phyloP scores from a whole-genome alignment of 2,113 vertebrate species.

The Meriones unguiculatus region DNA sequence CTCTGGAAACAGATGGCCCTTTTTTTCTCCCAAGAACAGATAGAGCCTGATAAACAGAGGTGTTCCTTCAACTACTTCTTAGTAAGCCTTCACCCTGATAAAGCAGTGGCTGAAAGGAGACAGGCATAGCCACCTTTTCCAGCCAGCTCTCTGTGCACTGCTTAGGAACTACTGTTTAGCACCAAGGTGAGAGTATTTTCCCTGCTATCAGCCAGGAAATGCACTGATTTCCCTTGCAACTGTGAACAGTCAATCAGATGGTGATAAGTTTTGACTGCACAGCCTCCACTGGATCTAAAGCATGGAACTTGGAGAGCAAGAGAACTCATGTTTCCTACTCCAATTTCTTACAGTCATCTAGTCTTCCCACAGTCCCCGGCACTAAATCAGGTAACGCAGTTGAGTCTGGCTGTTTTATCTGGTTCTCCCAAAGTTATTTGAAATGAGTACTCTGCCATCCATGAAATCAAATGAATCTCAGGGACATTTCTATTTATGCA shows the following conservation, averaged over 20 bases:
- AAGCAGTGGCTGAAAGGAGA: slow-evolving; percentile 47
- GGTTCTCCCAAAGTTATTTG: slow-evolving; percentile 78
- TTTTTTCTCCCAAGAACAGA: slow-evolving; percentile 69
- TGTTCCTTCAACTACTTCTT: slow-evolving; percentile 54
- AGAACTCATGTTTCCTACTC: slow-evolving; percentile 75
- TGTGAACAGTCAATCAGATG: slow-evolving; percentile 69
- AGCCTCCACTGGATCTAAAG: slow-evolving; percentile 61
- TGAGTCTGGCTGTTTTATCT: slow-evolving; percentile 79
- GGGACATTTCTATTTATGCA: slow-evolving; percentile 81
- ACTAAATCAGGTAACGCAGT: slow-evolving; percentile 81
- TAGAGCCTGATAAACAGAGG: slow-evolving; percentile 69
- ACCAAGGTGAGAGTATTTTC: slow-evolving; percentile 51
- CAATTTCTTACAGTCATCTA: slow-evolving; percentile 69
- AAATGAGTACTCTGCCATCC: slow-evolving; percentile 81
- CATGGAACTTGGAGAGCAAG: slow-evolving; percentile 71
- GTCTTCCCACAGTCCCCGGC: slow-evolving; percentile 53
- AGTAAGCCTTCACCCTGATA: slow-evolving; percentile 65
- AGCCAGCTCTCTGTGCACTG: slow-evolving; percentile 40
- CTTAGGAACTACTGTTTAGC: slow-evolving; percentile 60
- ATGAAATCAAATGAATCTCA: slow-evolving; percentile 84
- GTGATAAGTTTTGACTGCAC: slow-evolving; percentile 73
- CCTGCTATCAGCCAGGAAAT: slow-evolving; percentile 46
- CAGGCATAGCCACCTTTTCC: slow-evolving; percentile 51
- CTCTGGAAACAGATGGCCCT: slow-evolving; percentile 64
- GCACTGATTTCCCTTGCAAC: slow-evolving; percentile 67